Conservation (phyloP, 2,797 vertebrate genomes). For the Sebastes alutus region DNA sequence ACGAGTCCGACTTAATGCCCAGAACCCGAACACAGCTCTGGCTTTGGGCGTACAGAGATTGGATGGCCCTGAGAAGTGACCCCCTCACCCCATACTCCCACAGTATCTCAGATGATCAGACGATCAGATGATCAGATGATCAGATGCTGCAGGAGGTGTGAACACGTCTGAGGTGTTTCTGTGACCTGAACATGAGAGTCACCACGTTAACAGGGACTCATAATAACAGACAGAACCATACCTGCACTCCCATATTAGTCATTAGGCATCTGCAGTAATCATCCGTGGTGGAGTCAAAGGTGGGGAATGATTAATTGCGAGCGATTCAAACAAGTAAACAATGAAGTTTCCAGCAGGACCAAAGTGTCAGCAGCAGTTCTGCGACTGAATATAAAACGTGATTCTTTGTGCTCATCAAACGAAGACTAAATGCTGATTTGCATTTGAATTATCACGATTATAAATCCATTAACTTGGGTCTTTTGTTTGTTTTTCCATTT, state of each 20-base stretch:
- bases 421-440: background rate
- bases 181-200: background rate
- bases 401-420: background rate
- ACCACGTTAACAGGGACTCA: background rate
- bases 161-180: background rate
- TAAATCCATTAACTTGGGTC: background rate
- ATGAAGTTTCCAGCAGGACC: background rate
- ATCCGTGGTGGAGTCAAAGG: background rate
- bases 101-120: too few species aligned
- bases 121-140: too few species aligned
- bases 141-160: background rate
- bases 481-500: slow-evolving; percentile 11
- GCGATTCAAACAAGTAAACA: slow-evolving; percentile 3
- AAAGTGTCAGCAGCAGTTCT: background rate
- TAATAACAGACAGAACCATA: background rate
- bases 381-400: background rate
- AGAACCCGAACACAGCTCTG: too few species aligned
- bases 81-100: too few species aligned
- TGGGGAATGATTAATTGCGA: background rate
- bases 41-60: too few species aligned
- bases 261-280: background rate
- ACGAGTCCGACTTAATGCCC: too few species aligned
- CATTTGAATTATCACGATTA: slow-evolving; percentile 30
- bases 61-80: too few species aligned
- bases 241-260: background rate